Conservation (phyloP, 1,140 invertebrate genomes). For the Pseudomyrmex flavicornis region DNA sequence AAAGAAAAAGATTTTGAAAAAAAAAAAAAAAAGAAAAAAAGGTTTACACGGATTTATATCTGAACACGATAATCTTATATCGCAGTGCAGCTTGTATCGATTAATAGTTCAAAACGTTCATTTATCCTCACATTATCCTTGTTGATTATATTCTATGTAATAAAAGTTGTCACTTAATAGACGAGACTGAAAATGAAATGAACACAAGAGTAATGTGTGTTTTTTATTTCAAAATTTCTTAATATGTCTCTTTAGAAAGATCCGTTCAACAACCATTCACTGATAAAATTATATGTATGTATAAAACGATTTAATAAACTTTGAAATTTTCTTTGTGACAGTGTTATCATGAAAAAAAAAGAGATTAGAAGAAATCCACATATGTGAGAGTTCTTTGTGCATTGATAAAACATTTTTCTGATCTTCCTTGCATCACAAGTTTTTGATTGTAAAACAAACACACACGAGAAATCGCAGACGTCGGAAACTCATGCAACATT, state of each 20-base stretch:
- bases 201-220: not conserved
- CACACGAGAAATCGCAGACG: not conserved
- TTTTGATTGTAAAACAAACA: not conserved
- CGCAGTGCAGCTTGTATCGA: conserved; percentile 27
- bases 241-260: not conserved
- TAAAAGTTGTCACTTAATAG: conserved; percentile 5
- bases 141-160: conserved; percentile 3
- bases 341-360: not conserved
- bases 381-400: not conserved
- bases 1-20: conserved; percentile 17
- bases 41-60: not conserved
- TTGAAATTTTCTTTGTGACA: conserved; percentile 2
- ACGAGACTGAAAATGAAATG: conserved; percentile 29
- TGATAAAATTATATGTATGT: not conserved
- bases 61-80: conserved; percentile 7
- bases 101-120: conserved; percentile 19
- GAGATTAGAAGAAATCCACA: not conserved
- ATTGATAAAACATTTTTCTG: not conserved
- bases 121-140: conserved; percentile 22
- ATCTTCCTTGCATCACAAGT: conserved; percentile 4
- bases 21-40: not conserved
- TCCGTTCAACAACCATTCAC: not conserved
- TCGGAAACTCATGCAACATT: not conserved
- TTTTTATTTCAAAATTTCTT: not conserved
- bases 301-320: not conserved